These are phyloP conservation scores for Cryptoblepharus egeriae DNA, from an alignment of 2,797 vertebrate species.

Conservation along the genomic window DNA sequence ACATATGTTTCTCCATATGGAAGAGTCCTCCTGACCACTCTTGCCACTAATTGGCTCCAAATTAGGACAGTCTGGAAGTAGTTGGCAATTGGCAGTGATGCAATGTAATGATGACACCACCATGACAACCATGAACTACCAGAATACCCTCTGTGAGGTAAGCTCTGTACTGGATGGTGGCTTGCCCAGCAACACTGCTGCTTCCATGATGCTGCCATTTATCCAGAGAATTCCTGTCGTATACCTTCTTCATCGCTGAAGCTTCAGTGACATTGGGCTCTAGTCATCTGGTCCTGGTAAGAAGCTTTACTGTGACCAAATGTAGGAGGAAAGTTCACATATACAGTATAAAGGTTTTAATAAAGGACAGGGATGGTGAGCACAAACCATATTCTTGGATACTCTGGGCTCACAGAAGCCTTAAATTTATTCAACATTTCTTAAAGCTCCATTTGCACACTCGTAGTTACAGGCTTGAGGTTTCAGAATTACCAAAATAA, in stretches of 20 bases:
- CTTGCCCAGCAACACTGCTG: background rate
- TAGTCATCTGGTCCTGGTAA: background rate
- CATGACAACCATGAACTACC: too few relatives aligned
- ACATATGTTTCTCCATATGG: too few relatives aligned
- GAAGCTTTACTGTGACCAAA: background rate
- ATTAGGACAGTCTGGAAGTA: too few relatives aligned
- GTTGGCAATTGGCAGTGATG: too few relatives aligned
- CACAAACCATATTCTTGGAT: background rate
- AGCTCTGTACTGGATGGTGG: too few relatives aligned
- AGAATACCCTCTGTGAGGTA: too few relatives aligned
- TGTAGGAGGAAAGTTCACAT: background rate
- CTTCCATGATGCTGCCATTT: background rate
- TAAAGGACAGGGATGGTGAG: background rate
- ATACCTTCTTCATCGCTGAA: background rate
- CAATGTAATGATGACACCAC: too few relatives aligned
- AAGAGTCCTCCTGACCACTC: too few relatives aligned
- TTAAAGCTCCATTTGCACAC: background rate
- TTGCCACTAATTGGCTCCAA: too few relatives aligned
- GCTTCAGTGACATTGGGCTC: background rate
- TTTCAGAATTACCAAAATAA: background rate
- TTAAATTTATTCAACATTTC: background rate
- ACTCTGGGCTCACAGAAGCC: background rate
- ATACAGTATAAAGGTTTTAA: background rate
- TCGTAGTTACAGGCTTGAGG: too few relatives aligned
- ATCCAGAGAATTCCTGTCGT: background rate